Evolutionary conservation across 2,797 vertebrate genomes (phyloP).

Genomic region (Brachyalestes nurse): DNA sequence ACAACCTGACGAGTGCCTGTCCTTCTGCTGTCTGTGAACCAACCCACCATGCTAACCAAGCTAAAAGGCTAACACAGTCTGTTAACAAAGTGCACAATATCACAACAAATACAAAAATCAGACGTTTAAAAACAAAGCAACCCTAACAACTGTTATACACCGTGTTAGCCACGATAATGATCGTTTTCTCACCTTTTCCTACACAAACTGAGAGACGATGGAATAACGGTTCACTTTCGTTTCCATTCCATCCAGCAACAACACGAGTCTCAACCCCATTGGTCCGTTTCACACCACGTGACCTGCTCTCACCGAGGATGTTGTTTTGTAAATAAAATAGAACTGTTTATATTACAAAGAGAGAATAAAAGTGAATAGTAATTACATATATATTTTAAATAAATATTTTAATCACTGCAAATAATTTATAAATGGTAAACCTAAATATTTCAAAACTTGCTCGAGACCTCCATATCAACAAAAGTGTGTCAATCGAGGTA

Average conservation of each 20-base stretch:
- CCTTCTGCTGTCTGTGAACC: background rate
- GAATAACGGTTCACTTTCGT: conserved; percentile 36
- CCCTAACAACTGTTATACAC: background rate
- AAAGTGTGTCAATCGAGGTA: too few relatives aligned
- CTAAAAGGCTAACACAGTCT: background rate
- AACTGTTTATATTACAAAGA: too few relatives aligned
- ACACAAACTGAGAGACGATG: background rate
- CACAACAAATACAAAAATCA: background rate
- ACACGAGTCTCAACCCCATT: conserved; percentile 58
- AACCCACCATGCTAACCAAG: background rate
- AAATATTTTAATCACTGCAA: background rate
- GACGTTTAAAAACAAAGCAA: background rate
- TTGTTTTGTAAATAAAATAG: too few relatives aligned
- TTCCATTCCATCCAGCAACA: conserved; percentile 48
- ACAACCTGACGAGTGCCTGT: too few relatives aligned
- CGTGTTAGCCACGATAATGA: too few relatives aligned
- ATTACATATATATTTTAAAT: too few relatives aligned
- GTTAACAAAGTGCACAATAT: background rate
- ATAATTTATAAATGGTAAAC: background rate
- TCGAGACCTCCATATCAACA: too few relatives aligned
- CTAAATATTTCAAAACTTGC: background rate
- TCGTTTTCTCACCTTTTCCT: background rate
- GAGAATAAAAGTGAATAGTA: too few relatives aligned
- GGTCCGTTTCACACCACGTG: conserved; percentile 46
- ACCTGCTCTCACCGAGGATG: background rate